phyloP scores from a whole-genome alignment of 1,140 invertebrate species.

The Heterodera carotae region DNA sequence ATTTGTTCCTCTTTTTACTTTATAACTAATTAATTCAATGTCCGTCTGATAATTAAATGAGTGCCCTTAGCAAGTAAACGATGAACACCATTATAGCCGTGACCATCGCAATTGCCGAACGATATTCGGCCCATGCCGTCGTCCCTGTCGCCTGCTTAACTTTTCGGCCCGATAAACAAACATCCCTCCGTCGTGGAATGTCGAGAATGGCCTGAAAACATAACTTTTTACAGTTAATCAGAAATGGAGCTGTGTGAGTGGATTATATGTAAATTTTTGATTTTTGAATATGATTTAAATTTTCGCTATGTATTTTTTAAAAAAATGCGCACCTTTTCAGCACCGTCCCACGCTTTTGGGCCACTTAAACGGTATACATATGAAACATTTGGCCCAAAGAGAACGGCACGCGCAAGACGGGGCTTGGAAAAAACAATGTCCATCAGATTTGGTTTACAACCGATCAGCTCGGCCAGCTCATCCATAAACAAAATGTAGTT shows the following conservation, averaged over 20 bases:
- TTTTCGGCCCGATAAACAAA: background rate
- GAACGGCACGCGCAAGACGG: slow-evolving; percentile 34
- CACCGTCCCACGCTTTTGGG: slow-evolving; percentile 42
- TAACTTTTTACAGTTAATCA: too few species aligned
- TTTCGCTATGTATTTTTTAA: too few species aligned
- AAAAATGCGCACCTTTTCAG: slow-evolving; percentile 33
- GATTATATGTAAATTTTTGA: too few species aligned
- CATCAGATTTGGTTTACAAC: slow-evolving; percentile 66
- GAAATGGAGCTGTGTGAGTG: too few species aligned
- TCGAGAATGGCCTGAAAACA: background rate
- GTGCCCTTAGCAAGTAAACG: background rate
- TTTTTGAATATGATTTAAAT: too few species aligned
- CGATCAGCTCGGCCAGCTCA: slow-evolving; percentile 67
- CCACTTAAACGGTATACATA: slow-evolving; percentile 48
- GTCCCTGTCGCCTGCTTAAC: background rate
- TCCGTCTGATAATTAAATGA: background rate
- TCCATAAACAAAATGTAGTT: slow-evolving; percentile 68
- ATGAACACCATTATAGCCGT: background rate
- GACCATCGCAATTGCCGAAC: background rate
- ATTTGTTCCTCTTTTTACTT: too few species aligned
- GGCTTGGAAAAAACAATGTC: slow-evolving; percentile 54
- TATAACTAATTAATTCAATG: too few species aligned
- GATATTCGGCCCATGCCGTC: background rate
- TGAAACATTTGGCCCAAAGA: slow-evolving; percentile 51
- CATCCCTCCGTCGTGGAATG: background rate